Conservation (phyloP, 2,113 vertebrate species). For the Alectura lathami region DNA sequence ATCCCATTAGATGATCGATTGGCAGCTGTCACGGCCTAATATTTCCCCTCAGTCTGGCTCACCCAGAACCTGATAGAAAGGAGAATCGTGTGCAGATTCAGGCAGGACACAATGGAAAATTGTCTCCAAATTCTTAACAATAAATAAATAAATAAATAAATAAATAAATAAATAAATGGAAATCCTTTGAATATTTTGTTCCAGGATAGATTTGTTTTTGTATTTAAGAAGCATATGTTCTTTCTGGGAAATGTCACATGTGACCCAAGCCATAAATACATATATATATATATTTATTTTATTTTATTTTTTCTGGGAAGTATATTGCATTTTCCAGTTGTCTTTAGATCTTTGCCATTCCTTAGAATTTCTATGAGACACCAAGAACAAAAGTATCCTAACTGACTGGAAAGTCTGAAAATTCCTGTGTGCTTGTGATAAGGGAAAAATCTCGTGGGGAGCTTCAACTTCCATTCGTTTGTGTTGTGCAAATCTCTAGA, state of each 20-base stretch:
- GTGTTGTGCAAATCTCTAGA: background rate
- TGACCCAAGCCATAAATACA: background rate
- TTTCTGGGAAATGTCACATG: background rate
- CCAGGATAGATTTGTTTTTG: background rate
- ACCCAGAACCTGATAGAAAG: background rate
- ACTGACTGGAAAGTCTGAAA: background rate
- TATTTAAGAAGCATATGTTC: background rate
- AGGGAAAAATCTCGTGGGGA: background rate
- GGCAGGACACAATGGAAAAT: background rate
- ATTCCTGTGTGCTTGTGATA: background rate
- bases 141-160: background rate
- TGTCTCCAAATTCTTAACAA: background rate
- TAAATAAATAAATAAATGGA: background rate
- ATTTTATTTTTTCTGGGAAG: background rate
- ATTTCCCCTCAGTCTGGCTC: background rate
- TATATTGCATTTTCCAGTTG: background rate
- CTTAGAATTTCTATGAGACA: background rate
- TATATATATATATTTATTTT: too few relatives aligned
- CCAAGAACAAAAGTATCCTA: background rate
- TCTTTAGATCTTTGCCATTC: background rate
- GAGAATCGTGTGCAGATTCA: background rate
- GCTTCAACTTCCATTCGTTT: background rate
- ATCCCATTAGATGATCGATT: background rate
- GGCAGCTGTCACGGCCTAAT: background rate
- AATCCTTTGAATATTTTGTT: background rate